Evolutionary conservation across 2,888 invertebrate species (phyloP).

Genomic region (Leptopilina syphax): DNA sequence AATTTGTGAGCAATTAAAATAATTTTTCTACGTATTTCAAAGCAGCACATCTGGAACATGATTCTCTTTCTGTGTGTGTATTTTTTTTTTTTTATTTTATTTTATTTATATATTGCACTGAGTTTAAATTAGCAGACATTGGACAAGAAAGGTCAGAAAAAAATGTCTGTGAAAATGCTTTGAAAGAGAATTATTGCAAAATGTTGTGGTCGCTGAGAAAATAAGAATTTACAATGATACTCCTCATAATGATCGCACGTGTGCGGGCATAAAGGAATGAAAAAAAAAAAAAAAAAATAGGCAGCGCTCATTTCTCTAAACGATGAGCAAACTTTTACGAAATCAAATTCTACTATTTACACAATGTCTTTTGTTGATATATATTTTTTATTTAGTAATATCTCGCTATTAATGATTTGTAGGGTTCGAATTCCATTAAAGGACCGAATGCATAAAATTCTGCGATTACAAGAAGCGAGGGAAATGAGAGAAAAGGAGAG

Average conservation of each 20-base stretch:
- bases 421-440: slow-evolving; percentile 19
- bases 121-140: slow-evolving; percentile 26
- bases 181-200: slow-evolving; percentile 35
- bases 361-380: slow-evolving; percentile 34
- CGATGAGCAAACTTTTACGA: slow-evolving; percentile 35
- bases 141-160: slow-evolving; percentile 9
- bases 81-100: slow-evolving; percentile 5
- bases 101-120: neutral
- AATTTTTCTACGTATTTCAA: slow-evolving; percentile 11
- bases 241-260: slow-evolving; percentile 35
- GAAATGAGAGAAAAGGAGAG: too few species aligned
- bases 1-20: neutral
- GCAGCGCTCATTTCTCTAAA: slow-evolving; percentile 31
- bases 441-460: slow-evolving; percentile 23
- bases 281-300: slow-evolving; percentile 1
- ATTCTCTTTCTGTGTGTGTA: neutral
- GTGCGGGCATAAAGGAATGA: slow-evolving; percentile 25
- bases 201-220: slow-evolving; percentile 24
- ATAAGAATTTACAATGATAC: slow-evolving; percentile 28
- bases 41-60: neutral
- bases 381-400: slow-evolving; percentile 22
- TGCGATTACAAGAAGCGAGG: neutral
- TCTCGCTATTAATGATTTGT: slow-evolving; percentile 17
- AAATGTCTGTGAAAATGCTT: slow-evolving; percentile 34
- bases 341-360: slow-evolving; percentile 19